Evolutionary conservation across 1,140 invertebrate genomes (phyloP).

Genomic region (Eurosta solidaginis): DNA sequence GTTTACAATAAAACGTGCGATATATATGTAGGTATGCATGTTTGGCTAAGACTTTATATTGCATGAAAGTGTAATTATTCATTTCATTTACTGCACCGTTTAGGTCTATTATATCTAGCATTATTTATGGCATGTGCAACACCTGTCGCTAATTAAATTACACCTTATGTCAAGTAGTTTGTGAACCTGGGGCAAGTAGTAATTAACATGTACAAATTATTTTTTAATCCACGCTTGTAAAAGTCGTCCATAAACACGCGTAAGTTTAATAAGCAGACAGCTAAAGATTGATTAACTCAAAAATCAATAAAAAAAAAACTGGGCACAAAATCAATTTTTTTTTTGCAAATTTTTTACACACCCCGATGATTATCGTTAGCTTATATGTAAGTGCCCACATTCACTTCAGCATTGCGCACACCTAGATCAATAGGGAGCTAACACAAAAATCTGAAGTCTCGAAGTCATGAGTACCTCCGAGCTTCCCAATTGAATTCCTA

Average conservation of each 20-base stretch:
- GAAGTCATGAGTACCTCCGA: no score
- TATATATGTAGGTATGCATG: no score
- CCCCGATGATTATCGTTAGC: background rate
- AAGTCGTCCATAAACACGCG: background rate
- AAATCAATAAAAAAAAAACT: background rate
- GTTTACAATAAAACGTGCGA: no score
- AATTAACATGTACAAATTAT: background rate
- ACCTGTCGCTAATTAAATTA: background rate
- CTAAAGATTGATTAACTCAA: background rate
- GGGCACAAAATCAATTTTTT: background rate
- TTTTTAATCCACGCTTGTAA: background rate
- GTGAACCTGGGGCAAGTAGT: background rate
- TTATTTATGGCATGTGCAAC: background rate
- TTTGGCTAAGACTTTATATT: no score
- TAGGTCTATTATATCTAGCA: background rate
- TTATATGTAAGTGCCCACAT: background rate
- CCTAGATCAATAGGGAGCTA: no score
- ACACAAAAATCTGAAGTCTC: no score
- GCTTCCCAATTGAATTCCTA: no score
- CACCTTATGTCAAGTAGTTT: background rate
- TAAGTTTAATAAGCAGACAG: background rate
- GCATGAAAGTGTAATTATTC: no score
- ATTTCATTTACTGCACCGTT: background rate
- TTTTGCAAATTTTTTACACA: constrained; percentile 3
- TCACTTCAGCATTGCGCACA: no score